Conservation (phyloP, 2,888 invertebrate genomes). For the Agonopterix subpropinquella region DNA sequence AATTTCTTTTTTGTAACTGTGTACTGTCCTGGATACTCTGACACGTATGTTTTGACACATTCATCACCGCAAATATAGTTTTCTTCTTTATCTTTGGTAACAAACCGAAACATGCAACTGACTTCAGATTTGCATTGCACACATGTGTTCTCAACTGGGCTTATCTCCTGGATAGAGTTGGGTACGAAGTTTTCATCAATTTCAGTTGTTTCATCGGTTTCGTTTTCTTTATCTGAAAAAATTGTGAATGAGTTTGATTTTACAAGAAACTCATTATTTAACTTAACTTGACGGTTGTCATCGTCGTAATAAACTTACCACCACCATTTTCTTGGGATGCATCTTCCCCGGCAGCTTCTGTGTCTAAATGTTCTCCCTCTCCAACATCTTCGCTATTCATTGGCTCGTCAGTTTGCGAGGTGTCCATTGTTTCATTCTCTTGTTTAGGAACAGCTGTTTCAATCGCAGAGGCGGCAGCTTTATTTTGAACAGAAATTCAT, state of each 20-base stretch:
- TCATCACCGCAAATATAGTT: slow-evolving; percentile 61
- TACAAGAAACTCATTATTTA: too few species aligned
- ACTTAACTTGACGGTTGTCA: too few species aligned
- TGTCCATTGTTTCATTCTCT: slow-evolving; percentile 30
- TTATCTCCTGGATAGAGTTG: slow-evolving; percentile 57
- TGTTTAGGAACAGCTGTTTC: slow-evolving; percentile 36
- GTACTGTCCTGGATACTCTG: slow-evolving; percentile 44
- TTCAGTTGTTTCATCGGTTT: slow-evolving; percentile 61
- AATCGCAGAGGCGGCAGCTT: slow-evolving; percentile 21
- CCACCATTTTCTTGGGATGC: slow-evolving; percentile 50
- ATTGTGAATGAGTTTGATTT: neutral
- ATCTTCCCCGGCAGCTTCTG: slow-evolving; percentile 24
- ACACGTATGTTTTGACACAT: slow-evolving; percentile 65
- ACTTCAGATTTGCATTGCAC: slow-evolving; percentile 53
- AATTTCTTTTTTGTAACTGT: slow-evolving; percentile 48
- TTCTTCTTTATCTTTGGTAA: slow-evolving; percentile 36
- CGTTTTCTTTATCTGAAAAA: slow-evolving; percentile 64
- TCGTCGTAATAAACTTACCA: slow-evolving; percentile 12
- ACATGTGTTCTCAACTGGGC: slow-evolving; percentile 51
- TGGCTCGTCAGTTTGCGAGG: slow-evolving; percentile 17
- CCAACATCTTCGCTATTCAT: slow-evolving; percentile 20
- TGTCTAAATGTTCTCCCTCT: slow-evolving; percentile 23
- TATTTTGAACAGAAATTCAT: neutral
- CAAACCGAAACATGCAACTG: slow-evolving; percentile 46
- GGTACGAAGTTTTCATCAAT: slow-evolving; percentile 39